Percentiles rank a stretch among this genome's conserved stretches.
phyloP scores from a whole-genome alignment of 2,797 vertebrate genomes.

The Monodelphis domestica region DNA sequence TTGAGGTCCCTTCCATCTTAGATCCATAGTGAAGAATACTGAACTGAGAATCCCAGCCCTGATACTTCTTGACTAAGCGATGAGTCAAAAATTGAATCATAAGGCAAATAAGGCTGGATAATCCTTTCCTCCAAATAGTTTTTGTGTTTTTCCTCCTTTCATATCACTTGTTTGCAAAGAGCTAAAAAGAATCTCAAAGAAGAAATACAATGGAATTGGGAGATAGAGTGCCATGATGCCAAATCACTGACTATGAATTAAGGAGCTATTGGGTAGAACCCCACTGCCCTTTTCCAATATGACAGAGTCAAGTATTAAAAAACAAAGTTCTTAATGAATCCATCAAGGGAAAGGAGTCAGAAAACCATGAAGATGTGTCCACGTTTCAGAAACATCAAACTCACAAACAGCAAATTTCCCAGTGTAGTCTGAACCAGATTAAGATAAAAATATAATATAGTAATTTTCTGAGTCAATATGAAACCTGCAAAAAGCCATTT shows the following conservation, averaged over 20 bases:
- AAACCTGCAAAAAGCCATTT: background rate
- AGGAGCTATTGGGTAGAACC: background rate
- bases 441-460: background rate
- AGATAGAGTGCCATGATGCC: background rate
- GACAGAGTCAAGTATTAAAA: slow-evolving; percentile 31
- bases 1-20: background rate
- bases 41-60: background rate
- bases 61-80: background rate
- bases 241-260: background rate
- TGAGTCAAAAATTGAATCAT: background rate
- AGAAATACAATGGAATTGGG: background rate
- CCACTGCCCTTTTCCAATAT: background rate
- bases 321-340: slow-evolving; percentile 23
- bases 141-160: background rate
- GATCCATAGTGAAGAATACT: background rate
- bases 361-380: background rate
- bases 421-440: background rate
- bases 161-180: background rate
- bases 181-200: slow-evolving; percentile 16
- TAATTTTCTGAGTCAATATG: background rate
- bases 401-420: background rate
- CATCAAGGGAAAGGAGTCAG: background rate
- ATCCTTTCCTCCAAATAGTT: slow-evolving; percentile 8
- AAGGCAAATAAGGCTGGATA: slow-evolving; percentile 3
- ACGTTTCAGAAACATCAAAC: background rate